Percentiles rank a stretch among this genome's conserved stretches.
Evolutionary conservation across 2,888 invertebrate species (phyloP).

Genomic region (Zygothrica quintamaculata): DNA sequence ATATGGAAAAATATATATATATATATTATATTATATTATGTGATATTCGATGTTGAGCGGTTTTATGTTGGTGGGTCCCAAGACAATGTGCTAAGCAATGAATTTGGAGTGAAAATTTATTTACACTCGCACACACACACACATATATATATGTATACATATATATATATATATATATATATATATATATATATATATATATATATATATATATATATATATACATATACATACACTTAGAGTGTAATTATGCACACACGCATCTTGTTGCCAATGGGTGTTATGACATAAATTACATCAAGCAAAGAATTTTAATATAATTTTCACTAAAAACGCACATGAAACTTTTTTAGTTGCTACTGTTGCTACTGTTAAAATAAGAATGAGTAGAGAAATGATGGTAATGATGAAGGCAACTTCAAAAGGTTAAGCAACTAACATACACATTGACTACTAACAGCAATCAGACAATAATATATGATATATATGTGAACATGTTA

Average conservation of each 20-base stretch:
- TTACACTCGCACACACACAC: slow-evolving; percentile 57
- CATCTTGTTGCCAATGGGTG: slow-evolving; percentile 53
- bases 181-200: slow-evolving; percentile 60
- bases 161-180: slow-evolving; percentile 15
- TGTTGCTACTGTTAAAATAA: slow-evolving; percentile 13
- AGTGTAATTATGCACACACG: slow-evolving; percentile 62
- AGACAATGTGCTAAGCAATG: slow-evolving; percentile 52
- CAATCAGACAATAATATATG: too few species aligned
- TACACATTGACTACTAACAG: slow-evolving; percentile 19
- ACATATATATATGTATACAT: slow-evolving; percentile 18
- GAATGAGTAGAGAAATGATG: slow-evolving; percentile 1
- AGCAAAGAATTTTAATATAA: slow-evolving; percentile 84
- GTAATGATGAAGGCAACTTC: slow-evolving; percentile 45
- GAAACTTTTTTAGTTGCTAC: slow-evolving; percentile 70
- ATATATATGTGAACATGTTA: too few species aligned
- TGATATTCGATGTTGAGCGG: too few species aligned
- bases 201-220: slow-evolving; percentile 45
- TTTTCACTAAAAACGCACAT: slow-evolving; percentile 82
- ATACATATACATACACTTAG: slow-evolving; percentile 18
- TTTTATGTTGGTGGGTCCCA: slow-evolving; percentile 29
- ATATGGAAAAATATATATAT: too few species aligned
- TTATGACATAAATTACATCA: slow-evolving; percentile 83
- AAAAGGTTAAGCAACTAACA: slow-evolving; percentile 34
- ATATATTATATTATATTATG: too few species aligned
- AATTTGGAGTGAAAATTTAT: slow-evolving; percentile 68